Conservation (phyloP, 2,113 vertebrate genomes). For the Vicugna pacos region DNA sequence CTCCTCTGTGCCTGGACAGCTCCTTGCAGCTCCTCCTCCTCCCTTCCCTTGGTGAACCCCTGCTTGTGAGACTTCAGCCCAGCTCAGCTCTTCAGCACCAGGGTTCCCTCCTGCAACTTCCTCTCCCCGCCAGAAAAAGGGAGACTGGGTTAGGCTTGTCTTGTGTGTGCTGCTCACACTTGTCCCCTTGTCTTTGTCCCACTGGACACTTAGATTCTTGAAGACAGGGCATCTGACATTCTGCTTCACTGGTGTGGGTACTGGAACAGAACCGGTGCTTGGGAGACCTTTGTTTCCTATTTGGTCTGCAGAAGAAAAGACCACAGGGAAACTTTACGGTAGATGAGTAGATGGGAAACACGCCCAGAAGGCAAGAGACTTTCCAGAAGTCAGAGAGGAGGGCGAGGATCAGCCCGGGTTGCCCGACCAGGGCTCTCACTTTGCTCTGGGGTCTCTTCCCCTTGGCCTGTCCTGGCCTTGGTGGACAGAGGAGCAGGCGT, state of each 20-base stretch:
- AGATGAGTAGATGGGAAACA: background rate
- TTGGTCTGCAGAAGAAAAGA: background rate
- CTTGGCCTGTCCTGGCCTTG: background rate
- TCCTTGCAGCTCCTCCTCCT: too few species aligned
- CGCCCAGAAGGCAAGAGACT: background rate
- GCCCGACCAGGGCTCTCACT: too few species aligned
- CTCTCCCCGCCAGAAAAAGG: accelerated
- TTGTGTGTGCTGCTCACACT: background rate
- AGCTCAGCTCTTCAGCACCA: background rate
- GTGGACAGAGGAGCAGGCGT: accelerated
- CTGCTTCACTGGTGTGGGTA: too few species aligned
- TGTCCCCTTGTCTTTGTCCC: background rate
- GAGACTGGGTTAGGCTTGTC: background rate
- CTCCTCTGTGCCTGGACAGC: background rate
- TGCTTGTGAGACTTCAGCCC: background rate
- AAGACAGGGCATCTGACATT: background rate
- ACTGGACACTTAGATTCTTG: background rate
- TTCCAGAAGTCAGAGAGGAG: background rate
- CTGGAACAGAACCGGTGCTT: background rate
- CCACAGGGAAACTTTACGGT: background rate
- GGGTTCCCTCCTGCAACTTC: background rate
- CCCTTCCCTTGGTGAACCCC: background rate
- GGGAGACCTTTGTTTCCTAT: background rate
- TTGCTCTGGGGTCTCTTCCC: background rate
- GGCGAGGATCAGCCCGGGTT: background rate